Evolutionary conservation across 2,113 vertebrate species (phyloP).

Genomic region (Mola mola): DNA sequence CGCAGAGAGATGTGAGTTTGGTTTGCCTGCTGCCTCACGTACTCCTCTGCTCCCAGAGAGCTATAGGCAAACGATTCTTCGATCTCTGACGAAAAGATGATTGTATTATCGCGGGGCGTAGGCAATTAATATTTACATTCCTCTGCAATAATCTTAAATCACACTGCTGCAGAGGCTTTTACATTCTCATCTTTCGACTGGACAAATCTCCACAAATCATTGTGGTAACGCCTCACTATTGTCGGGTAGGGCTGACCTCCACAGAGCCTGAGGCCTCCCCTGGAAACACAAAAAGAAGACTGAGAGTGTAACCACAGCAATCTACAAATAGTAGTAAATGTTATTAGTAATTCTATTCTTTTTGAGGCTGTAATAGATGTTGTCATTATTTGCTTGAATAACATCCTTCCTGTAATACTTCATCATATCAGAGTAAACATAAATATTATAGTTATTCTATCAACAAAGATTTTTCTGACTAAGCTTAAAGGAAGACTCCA

Average conservation of each 20-base stretch:
- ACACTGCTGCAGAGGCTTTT: slow-evolving; percentile 38
- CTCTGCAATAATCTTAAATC: slow-evolving; percentile 69
- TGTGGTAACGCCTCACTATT: slow-evolving; percentile 13
- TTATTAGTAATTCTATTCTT: no score
- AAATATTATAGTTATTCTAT: no score
- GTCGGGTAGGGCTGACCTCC: slow-evolving; percentile 5
- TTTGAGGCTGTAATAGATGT: no score
- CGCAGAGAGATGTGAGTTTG: slow-evolving; percentile 66
- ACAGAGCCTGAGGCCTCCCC: not conserved
- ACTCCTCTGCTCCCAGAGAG: slow-evolving; percentile 49
- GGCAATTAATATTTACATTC: slow-evolving; percentile 69
- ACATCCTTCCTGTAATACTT: not conserved
- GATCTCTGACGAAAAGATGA: slow-evolving; percentile 60
- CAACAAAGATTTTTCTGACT: no score
- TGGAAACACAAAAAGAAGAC: slow-evolving; percentile 9
- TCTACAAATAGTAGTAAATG: no score
- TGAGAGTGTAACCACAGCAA: no score
- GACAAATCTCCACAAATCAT: slow-evolving; percentile 27
- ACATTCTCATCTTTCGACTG: slow-evolving; percentile 38
- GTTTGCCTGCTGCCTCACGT: slow-evolving; percentile 53
- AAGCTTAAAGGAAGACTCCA: no score
- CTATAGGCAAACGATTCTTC: slow-evolving; percentile 60
- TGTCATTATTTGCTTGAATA: no score
- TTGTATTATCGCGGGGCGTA: slow-evolving; percentile 58
- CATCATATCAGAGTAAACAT: not conserved